Evolutionary conservation across 2,888 invertebrate genomes (phyloP).

Genomic region (Caenorhabditis sulstoni): DNA sequence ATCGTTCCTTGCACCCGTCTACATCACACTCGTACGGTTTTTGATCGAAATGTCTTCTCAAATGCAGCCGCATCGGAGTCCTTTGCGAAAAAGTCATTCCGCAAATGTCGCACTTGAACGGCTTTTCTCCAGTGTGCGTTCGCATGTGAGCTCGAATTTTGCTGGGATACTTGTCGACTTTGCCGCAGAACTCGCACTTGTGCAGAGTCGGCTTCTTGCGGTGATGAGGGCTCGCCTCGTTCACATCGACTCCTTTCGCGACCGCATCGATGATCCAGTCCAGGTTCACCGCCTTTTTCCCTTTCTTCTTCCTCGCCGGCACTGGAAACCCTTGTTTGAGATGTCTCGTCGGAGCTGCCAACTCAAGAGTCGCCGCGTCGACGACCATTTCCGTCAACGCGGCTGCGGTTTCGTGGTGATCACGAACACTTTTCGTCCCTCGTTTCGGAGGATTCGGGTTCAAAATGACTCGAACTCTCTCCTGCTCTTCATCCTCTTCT

Average conservation of each 20-base stretch:
- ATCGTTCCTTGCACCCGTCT: conserved; percentile 60
- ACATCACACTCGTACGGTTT: conserved; percentile 64
- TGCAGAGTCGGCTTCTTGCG: conserved; percentile 71
- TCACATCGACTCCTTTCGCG: conserved; percentile 69
- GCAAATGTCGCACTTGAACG: conserved; percentile 75
- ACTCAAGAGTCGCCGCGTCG: conserved; percentile 58
- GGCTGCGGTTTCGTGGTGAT: conserved; percentile 19
- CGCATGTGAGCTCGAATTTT: conserved; percentile 76
- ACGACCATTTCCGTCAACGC: conserved; percentile 55
- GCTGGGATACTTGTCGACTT: conserved; percentile 74
- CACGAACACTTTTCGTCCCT: conserved; percentile 32
- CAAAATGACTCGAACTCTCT: conserved; percentile 44
- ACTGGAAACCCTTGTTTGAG: conserved; percentile 18
- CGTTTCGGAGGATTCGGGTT: conserved; percentile 66
- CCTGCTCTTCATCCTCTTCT: conserved; percentile 46
- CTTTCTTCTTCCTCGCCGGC: conserved; percentile 4
- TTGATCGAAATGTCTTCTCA: conserved; percentile 72
- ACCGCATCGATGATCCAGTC: conserved; percentile 78
- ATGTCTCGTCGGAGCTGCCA: conserved; percentile 54
- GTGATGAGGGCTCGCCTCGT: conserved; percentile 70
- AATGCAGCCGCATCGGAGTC: conserved; percentile 74
- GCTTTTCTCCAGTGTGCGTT: conserved; percentile 75
- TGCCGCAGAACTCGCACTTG: conserved; percentile 73
- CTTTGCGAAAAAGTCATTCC: conserved; percentile 71
- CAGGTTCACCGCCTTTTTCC: conserved; percentile 63